Evolutionary conservation across 2,113 vertebrate genomes (phyloP).

Genomic region (Pavo muticus): DNA sequence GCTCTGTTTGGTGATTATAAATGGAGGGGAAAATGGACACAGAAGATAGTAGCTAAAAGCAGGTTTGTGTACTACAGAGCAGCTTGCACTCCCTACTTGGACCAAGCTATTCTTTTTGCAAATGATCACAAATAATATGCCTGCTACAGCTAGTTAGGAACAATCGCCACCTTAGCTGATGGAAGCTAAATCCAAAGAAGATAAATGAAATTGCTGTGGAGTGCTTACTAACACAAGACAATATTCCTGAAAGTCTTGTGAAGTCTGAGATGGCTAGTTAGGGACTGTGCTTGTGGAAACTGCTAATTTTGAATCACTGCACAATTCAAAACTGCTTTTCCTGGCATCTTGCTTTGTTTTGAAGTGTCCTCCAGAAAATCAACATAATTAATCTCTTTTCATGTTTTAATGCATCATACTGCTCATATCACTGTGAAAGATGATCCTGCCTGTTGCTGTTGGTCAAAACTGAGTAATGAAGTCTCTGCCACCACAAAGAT

Average conservation of each 20-base stretch:
- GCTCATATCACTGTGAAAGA: not conserved
- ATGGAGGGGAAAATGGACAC: not conserved
- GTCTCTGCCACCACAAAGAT: not conserved
- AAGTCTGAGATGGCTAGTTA: not conserved
- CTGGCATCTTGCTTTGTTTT: not conserved
- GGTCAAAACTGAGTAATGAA: constrained; percentile 1
- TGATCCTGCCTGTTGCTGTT: not conserved
- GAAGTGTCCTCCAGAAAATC: not conserved
- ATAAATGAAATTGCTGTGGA: not conserved
- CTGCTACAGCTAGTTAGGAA: not conserved
- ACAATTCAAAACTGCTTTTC: not conserved
- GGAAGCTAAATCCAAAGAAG: not conserved
- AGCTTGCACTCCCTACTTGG: not conserved
- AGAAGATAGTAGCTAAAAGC: not conserved
- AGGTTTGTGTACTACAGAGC: not conserved
- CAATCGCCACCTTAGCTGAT: not conserved
- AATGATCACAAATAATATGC: not conserved
- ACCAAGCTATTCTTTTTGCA: not conserved
- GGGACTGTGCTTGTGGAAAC: not conserved
- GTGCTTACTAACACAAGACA: not conserved
- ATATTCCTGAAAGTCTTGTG: not conserved
- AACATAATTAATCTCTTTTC: constrained; percentile 7
- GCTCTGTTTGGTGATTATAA: not conserved
- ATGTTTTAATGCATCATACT: not conserved
- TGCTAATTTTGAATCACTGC: not conserved